Percentiles rank a stretch among this genome's conserved stretches.
These are phyloP conservation scores for Plebejus anna DNA, from an alignment of 2,888 invertebrate species.

Conservation along the genomic window DNA sequence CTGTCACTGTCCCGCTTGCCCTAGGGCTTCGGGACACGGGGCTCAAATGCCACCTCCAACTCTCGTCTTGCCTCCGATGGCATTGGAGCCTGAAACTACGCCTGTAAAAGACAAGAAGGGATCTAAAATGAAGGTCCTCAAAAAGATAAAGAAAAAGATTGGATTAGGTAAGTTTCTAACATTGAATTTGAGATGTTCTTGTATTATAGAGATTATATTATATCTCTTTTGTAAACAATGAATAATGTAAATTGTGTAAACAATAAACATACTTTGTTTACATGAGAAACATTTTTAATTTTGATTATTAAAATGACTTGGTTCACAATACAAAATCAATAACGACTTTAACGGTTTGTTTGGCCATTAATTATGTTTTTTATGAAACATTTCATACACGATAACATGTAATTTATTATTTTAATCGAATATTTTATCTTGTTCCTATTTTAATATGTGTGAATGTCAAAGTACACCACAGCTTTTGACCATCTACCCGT, in stretches of 20 bases:
- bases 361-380: neutral
- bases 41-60: constrained; percentile 66
- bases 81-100: constrained; percentile 67
- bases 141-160: constrained; percentile 93
- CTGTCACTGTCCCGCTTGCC: constrained; percentile 78
- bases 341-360: neutral
- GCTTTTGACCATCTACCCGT: constrained; percentile 16
- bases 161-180: constrained; percentile 85
- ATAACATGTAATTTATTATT: neutral
- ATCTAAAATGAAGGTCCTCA: constrained; percentile 92
- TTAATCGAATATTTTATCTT: neutral
- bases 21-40: constrained; percentile 64
- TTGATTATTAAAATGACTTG: neutral
- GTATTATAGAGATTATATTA: too few species aligned
- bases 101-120: constrained; percentile 73
- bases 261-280: neutral
- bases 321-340: neutral
- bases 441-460: neutral
- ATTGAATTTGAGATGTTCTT: neutral
- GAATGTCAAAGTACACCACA: neutral
- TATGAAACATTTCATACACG: neutral
- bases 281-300: neutral
- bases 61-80: constrained; percentile 72
- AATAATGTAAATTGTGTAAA: neutral
- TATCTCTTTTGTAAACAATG: neutral